phyloP scores from a whole-genome alignment of 2,797 vertebrate genomes.

The Paedocypris micromegethes region DNA sequence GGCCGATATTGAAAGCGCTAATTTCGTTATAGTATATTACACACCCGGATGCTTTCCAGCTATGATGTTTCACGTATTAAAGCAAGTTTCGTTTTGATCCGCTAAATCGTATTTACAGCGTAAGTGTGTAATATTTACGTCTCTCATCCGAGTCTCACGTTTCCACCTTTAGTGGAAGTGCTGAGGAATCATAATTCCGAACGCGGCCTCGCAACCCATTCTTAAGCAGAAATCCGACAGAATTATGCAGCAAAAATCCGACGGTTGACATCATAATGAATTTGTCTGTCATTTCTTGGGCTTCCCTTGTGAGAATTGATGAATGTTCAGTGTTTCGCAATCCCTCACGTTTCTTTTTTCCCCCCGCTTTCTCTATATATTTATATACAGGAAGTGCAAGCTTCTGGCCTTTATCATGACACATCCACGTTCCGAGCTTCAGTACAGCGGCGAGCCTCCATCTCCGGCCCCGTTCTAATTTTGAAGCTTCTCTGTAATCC shows the following conservation, averaged over 20 bases:
- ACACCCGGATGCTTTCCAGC: conserved; percentile 33
- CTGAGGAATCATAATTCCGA: conserved; percentile 35
- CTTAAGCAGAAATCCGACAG: conserved; percentile 37
- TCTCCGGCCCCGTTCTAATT: conserved; percentile 34
- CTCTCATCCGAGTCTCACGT: no score
- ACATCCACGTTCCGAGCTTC: conserved; percentile 29
- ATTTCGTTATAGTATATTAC: conserved; percentile 44
- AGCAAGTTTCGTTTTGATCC: neutral
- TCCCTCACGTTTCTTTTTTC: conserved; percentile 33
- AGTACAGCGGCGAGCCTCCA: conserved; percentile 31
- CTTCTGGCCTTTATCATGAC: conserved; percentile 12
- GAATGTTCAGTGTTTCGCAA: conserved; percentile 55
- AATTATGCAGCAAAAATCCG: conserved; percentile 46
- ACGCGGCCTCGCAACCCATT: conserved; percentile 39
- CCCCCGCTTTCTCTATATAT: no score
- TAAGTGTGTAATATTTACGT: no score
- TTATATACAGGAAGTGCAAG: neutral
- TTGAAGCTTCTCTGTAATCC: conserved; percentile 33
- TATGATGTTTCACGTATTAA: conserved; percentile 1
- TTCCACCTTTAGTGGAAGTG: conserved; percentile 22
- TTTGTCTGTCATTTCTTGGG: conserved; percentile 56
- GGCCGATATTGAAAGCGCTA: conserved; percentile 46
- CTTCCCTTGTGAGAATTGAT: conserved; percentile 56
- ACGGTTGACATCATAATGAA: conserved; percentile 57
- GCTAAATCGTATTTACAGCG: no score